Evolutionary conservation across 1,140 invertebrate species (phyloP).

Genomic region (Anoplophora glabripennis): DNA sequence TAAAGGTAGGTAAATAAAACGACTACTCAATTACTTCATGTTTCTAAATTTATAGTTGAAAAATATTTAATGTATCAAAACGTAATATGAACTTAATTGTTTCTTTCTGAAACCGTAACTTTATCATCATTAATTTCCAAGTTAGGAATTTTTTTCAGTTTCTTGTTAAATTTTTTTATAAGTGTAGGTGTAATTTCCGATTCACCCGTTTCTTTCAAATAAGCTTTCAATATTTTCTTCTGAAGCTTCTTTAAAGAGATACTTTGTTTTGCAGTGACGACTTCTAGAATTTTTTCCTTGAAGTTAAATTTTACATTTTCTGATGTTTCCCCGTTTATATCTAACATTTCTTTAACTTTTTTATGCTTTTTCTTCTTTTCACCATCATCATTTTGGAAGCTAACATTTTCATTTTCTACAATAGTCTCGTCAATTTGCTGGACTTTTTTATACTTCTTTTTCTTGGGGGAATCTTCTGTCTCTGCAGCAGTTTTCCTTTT

Average conservation of each 20-base stretch:
- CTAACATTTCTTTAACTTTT: conserved; percentile 20
- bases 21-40: too few relatives aligned
- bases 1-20: too few relatives aligned
- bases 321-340: conserved; percentile 24
- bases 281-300: conserved; percentile 46
- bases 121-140: conserved; percentile 23
- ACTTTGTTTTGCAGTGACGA: conserved; percentile 45
- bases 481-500: conserved; percentile 9
- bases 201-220: conserved; percentile 39
- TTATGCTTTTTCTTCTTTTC: conserved; percentile 18
- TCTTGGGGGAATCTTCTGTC: background rate
- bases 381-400: background rate
- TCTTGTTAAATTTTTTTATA: conserved; percentile 48
- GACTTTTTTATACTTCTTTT: background rate
- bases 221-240: conserved; percentile 48
- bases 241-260: conserved; percentile 50
- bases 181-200: conserved; percentile 42
- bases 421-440: background rate
- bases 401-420: background rate
- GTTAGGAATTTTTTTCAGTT: conserved; percentile 46
- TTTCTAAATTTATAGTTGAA: too few relatives aligned
- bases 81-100: too few relatives aligned
- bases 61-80: too few relatives aligned
- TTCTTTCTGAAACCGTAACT: conserved; percentile 3
- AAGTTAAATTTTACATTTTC: conserved; percentile 44